phyloP scores from a whole-genome alignment of 1,140 invertebrate genomes.

The Drosophila sp. region DNA sequence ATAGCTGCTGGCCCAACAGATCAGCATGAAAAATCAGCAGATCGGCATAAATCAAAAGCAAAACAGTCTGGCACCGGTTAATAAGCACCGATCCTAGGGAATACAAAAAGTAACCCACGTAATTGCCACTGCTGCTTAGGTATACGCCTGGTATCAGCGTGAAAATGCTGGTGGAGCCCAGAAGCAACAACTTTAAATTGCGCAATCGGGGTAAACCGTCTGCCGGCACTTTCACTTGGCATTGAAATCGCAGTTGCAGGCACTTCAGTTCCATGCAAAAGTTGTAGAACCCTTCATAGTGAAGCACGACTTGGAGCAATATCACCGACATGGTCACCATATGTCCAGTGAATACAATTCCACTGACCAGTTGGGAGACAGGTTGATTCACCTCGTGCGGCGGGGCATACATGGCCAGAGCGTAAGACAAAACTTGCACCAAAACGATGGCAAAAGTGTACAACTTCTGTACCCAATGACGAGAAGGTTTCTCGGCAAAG shows the following conservation, averaged over 20 bases:
- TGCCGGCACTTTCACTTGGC: conserved; percentile 35
- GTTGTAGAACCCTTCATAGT: conserved; percentile 44
- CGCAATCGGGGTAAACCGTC: conserved; percentile 6
- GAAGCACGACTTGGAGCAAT: conserved; percentile 47
- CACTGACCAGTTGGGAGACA: conserved; percentile 54
- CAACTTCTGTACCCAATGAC: conserved; percentile 35
- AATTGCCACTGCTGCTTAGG: not conserved
- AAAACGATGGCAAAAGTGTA: conserved; percentile 42
- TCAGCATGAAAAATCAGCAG: conserved; percentile 50
- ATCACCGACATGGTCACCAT: conserved; percentile 50
- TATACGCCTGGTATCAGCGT: conserved; percentile 17
- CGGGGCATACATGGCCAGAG: conserved; percentile 1
- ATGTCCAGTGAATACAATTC: conserved; percentile 50
- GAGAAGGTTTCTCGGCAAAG: conserved; percentile 23
- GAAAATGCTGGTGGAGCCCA: conserved; percentile 31
- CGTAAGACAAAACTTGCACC: conserved; percentile 25
- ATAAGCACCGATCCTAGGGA: conserved; percentile 42
- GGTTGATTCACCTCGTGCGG: conserved; percentile 1
- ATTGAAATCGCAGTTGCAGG: conserved; percentile 36
- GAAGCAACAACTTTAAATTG: conserved; percentile 38
- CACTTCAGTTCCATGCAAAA: conserved; percentile 44
- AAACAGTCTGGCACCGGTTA: conserved; percentile 50
- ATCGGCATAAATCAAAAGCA: conserved; percentile 58
- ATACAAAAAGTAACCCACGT: conserved; percentile 57
- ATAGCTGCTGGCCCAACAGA: conserved; percentile 35